A percentile compares a stretch with the other conserved stretches of the same genome.
Evolutionary conservation across 2,888 invertebrate species (phyloP).

Genomic region (Thera obeliscata): DNA sequence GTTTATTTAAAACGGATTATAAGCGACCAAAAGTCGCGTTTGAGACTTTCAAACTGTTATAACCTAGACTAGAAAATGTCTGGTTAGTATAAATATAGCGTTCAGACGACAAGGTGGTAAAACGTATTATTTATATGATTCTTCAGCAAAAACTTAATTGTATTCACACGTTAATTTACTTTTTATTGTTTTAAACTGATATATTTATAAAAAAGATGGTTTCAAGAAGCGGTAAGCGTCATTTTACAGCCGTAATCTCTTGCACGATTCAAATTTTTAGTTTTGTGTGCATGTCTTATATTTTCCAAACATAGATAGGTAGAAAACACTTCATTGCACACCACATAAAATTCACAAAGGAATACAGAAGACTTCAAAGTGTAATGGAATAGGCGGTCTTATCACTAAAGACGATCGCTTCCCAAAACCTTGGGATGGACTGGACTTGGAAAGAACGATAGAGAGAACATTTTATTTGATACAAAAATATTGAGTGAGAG

Average conservation of each 20-base stretch:
- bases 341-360: too few species aligned
- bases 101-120: constrained; percentile 29
- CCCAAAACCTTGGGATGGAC: too few species aligned
- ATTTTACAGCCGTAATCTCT: constrained; percentile 1
- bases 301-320: too few species aligned
- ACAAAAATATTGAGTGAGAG: too few species aligned
- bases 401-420: too few species aligned
- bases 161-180: constrained; percentile 23
- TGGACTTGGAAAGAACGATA: too few species aligned
- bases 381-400: too few species aligned
- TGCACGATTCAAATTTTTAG: too few species aligned
- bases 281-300: too few species aligned
- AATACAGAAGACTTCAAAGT: too few species aligned
- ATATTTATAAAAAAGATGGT: constrained; percentile 24
- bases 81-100: constrained; percentile 49
- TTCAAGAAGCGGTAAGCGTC: not conserved
- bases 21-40: constrained; percentile 18
- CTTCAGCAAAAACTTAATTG: constrained; percentile 41
- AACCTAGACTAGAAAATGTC: constrained; percentile 49
- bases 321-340: too few species aligned
- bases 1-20: not conserved
- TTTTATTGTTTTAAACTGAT: constrained; percentile 29
- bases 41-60: constrained; percentile 10
- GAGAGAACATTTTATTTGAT: too few species aligned
- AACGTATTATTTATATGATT: constrained; percentile 27